Percentiles rank a stretch among this genome's conserved stretches.
These are phyloP conservation scores for Trisateles emortualis DNA, from an alignment of 2,888 invertebrate genomes.

Conservation along the genomic window DNA sequence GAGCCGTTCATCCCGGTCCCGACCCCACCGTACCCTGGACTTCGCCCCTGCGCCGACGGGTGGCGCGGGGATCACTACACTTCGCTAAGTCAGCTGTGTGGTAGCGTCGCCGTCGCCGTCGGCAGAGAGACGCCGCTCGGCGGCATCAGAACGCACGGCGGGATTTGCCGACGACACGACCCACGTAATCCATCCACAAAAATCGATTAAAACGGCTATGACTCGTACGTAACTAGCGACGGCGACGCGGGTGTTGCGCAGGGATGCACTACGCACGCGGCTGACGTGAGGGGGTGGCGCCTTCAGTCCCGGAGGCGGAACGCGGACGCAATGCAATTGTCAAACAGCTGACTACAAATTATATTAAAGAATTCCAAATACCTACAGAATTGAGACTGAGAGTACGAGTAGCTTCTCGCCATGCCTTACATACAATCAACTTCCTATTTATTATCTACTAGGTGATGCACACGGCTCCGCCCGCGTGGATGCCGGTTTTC, in stretches of 20 bases:
- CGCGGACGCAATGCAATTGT: conserved; percentile 60
- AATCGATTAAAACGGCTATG: conserved; percentile 72
- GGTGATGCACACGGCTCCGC: no score
- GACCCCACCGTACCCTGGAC: conserved; percentile 45
- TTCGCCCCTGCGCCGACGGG: conserved; percentile 25
- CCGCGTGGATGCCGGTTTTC: no score
- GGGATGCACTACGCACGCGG: conserved; percentile 64
- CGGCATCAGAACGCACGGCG: conserved; percentile 24
- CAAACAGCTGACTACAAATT: conserved; percentile 80
- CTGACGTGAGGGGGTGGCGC: conserved; percentile 28
- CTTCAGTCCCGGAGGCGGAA: background rate
- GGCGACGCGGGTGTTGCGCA: conserved; percentile 62
- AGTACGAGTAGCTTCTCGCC: no score
- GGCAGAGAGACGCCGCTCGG: conserved; percentile 22
- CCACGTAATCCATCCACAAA: conserved; percentile 51
- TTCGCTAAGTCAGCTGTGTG: background rate
- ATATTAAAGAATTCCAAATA: conserved; percentile 28
- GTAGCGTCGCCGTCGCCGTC: no score
- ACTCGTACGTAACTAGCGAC: conserved; percentile 48
- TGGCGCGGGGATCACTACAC: background rate
- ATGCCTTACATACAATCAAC: no score
- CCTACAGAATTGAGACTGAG: no score
- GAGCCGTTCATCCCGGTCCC: conserved; percentile 53
- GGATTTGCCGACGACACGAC: conserved; percentile 27
- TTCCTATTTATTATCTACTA: no score